A percentile compares a stretch with the other conserved stretches of the same genome.
phyloP scores from a whole-genome alignment of 1,140 invertebrate species.

The Drosophila athabasca region DNA sequence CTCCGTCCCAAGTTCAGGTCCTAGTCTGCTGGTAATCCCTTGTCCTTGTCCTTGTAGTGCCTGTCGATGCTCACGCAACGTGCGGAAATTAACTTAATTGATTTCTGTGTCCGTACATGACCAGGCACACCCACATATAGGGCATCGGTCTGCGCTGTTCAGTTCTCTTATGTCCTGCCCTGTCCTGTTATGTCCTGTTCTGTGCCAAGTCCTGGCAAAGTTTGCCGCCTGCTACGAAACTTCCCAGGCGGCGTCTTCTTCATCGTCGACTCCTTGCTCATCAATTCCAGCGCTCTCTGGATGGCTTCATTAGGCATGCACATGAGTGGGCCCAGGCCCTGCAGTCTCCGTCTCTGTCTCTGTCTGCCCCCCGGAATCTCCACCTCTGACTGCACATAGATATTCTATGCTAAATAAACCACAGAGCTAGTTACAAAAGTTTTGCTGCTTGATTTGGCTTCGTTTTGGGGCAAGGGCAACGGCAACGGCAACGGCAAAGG shows the following conservation, averaged over 20 bases:
- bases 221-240: slow-evolving; percentile 39
- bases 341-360: too few species aligned
- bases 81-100: slow-evolving; percentile 83
- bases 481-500: too few species aligned
- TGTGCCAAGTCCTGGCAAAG: slow-evolving; percentile 32
- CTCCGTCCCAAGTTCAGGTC: slow-evolving; percentile 21
- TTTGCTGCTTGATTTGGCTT: slow-evolving; percentile 76
- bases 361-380: background rate
- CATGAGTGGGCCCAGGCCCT: slow-evolving; percentile 48
- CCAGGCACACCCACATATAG: slow-evolving; percentile 53
- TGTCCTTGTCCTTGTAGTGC: slow-evolving; percentile 10
- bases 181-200: background rate
- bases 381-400: slow-evolving; percentile 42
- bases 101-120: slow-evolving; percentile 82
- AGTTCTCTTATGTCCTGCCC: background rate
- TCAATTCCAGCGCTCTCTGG: slow-evolving; percentile 55
- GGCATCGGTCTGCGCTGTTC: slow-evolving; percentile 27
- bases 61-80: slow-evolving; percentile 45
- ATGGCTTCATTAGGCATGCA: slow-evolving; percentile 78
- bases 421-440: slow-evolving; percentile 57
- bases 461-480: slow-evolving; percentile 2
- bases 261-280: slow-evolving; percentile 43
- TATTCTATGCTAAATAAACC: slow-evolving; percentile 65
- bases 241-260: slow-evolving; percentile 36
- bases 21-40: slow-evolving; percentile 15